phyloP scores from a whole-genome alignment of 2,113 vertebrate species.

The Coreoperca whiteheadi region DNA sequence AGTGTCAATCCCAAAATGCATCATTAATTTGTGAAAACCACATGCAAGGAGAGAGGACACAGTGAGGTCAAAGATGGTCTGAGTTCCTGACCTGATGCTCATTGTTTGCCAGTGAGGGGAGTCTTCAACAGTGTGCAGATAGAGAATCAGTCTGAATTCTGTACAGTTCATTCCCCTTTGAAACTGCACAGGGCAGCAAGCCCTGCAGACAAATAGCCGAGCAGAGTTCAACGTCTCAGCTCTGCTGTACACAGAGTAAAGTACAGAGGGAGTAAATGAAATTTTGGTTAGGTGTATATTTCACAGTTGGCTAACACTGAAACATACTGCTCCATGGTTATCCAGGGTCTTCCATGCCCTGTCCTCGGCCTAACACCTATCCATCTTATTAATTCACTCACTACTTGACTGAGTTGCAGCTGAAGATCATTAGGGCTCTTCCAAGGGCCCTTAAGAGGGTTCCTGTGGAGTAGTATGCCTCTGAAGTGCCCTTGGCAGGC shows the following conservation, averaged over 20 bases:
- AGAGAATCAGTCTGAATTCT: slow-evolving; percentile 65
- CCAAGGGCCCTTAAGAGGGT: slow-evolving; percentile 76
- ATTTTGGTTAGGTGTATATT: slow-evolving; percentile 65
- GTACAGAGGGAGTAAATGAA: slow-evolving; percentile 45
- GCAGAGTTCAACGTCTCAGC: slow-evolving; percentile 56
- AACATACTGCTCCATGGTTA: slow-evolving; percentile 53
- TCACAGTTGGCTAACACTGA: slow-evolving; percentile 69
- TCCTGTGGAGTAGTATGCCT: slow-evolving; percentile 69
- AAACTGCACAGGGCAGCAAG: slow-evolving; percentile 30
- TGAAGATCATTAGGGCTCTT: slow-evolving; percentile 79
- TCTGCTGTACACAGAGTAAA: slow-evolving; percentile 23
- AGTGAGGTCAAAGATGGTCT: slow-evolving; percentile 56
- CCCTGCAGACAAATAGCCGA: slow-evolving; percentile 46
- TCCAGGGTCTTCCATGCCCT: slow-evolving; percentile 50
- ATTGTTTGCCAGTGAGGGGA: slow-evolving; percentile 36
- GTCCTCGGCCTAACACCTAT: slow-evolving; percentile 59
- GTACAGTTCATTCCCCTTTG: slow-evolving; percentile 63
- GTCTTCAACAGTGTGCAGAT: slow-evolving; percentile 35
- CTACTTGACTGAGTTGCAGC: slow-evolving; percentile 75
- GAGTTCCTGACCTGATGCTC: slow-evolving; percentile 44
- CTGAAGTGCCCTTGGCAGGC: slow-evolving; percentile 78
- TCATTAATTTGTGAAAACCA: slow-evolving; percentile 59
- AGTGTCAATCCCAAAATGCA: slow-evolving; percentile 63
- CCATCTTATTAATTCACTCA: slow-evolving; percentile 67
- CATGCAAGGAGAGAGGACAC: slow-evolving; percentile 64